A percentile compares a stretch with the other conserved stretches of the same genome.
phyloP scores from a whole-genome alignment of 2,888 invertebrate species.

The Notodonta dromedarius region DNA sequence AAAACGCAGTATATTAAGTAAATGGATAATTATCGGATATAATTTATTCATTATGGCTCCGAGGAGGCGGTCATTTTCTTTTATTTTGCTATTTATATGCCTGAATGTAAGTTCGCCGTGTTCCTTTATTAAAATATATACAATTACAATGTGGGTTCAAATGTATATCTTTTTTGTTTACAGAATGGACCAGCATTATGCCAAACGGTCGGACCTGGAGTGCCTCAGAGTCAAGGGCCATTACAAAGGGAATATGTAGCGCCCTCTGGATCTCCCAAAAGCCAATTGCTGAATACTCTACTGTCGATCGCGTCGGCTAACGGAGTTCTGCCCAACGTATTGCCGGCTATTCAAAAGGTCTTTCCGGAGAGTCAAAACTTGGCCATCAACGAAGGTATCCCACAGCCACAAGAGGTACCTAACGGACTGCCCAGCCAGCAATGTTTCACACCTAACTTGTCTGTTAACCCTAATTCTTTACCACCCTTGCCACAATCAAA shows the following conservation, averaged over 20 bases:
- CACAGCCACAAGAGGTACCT: constrained; percentile 7
- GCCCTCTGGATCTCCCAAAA: constrained; percentile 6
- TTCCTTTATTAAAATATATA: not conserved
- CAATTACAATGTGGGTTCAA: not conserved
- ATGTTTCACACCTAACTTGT: constrained; percentile 12
- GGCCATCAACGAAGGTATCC: constrained; percentile 13
- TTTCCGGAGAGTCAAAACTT: constrained; percentile 13
- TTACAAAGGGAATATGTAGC: constrained; percentile 16
- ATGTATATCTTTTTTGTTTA: constrained; percentile 15
- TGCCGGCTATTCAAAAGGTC: constrained; percentile 12
- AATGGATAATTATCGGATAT: constrained; percentile 45
- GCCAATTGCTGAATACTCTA: constrained; percentile 17
- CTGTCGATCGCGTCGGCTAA: constrained; percentile 9
- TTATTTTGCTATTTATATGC: constrained; percentile 43
- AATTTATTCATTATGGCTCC: constrained; percentile 57
- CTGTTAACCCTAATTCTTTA: constrained; percentile 10
- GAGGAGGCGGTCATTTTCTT: constrained; percentile 47
- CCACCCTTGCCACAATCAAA: not conserved
- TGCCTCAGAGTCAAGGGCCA: constrained; percentile 11
- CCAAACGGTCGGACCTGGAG: constrained; percentile 22
- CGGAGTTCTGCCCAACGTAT: constrained; percentile 8
- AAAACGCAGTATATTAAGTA: constrained; percentile 60
- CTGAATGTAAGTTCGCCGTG: constrained; percentile 49
- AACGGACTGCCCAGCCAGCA: constrained; percentile 7
- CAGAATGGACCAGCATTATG: constrained; percentile 33